phyloP scores from a whole-genome alignment of 1,140 invertebrate species.

The Polypedilum vanderplanki region DNA sequence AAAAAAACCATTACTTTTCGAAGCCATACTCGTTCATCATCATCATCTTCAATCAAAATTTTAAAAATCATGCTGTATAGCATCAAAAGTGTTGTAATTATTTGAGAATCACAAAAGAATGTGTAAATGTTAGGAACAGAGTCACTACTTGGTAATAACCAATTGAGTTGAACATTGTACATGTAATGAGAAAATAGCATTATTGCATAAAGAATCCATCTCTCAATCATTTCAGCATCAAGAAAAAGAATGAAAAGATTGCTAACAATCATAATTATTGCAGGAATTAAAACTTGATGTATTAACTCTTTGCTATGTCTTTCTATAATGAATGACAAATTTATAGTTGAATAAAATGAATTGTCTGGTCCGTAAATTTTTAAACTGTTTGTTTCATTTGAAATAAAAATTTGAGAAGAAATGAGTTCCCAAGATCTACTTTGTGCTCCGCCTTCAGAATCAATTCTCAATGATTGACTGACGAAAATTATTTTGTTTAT shows the following conservation, averaged over 20 bases:
- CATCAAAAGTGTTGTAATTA: background rate
- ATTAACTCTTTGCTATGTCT: background rate
- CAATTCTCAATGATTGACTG: background rate
- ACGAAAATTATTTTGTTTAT: background rate
- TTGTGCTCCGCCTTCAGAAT: background rate
- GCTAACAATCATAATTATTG: background rate
- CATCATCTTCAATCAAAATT: background rate
- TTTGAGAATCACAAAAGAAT: background rate
- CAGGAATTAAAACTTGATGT: background rate
- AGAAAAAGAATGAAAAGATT: background rate
- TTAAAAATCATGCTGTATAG: background rate
- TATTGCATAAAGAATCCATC: constrained; percentile 2
- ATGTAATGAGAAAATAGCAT: background rate
- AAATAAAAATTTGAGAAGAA: background rate
- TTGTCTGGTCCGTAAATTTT: background rate
- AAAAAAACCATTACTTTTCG: background rate
- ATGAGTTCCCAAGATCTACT: background rate
- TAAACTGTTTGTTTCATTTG: background rate
- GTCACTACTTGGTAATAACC: background rate
- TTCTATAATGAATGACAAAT: background rate
- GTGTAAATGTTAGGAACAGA: background rate
- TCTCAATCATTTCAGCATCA: background rate
- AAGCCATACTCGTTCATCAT: background rate
- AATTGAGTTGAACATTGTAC: background rate
- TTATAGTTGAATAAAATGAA: background rate